Percentiles rank a stretch among this genome's conserved stretches.
These are phyloP conservation scores for Thalassarche chlororhynchos DNA, from an alignment of 2,113 vertebrate species.

Conservation along the genomic window DNA sequence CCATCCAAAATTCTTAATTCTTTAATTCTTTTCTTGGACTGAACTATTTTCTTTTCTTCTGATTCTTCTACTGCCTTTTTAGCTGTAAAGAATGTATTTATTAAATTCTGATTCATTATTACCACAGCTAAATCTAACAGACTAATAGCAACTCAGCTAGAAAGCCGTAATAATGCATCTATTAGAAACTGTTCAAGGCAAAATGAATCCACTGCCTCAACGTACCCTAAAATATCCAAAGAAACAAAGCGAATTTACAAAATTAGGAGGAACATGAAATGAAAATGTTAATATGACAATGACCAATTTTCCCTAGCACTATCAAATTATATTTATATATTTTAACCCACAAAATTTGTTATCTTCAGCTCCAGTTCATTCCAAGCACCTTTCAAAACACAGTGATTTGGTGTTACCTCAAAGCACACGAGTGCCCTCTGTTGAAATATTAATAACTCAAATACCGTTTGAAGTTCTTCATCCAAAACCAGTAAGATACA, in stretches of 20 bases:
- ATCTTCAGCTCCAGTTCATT: background rate
- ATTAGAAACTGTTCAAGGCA: background rate
- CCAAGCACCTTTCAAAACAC: background rate
- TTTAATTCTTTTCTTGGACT: slow-evolving; percentile 91
- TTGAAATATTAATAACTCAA: background rate
- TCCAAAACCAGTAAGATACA: background rate
- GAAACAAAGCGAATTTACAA: background rate
- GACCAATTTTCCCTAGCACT: background rate
- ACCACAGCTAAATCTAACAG: background rate
- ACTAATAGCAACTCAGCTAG: background rate
- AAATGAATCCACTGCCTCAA: background rate
- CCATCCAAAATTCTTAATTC: slow-evolving; percentile 91
- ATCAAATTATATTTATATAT: background rate
- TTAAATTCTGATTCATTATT: background rate
- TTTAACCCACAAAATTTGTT: background rate
- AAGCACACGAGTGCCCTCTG: slow-evolving; percentile 37
- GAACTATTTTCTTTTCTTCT: slow-evolving; percentile 78
- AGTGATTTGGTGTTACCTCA: background rate
- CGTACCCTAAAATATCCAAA: background rate
- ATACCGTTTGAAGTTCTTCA: background rate
- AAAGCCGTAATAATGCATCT: background rate
- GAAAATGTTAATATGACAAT: background rate
- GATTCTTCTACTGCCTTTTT: slow-evolving; percentile 83
- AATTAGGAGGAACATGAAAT: background rate
- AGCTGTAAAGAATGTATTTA: slow-evolving; percentile 75